Percentiles rank a stretch among this genome's conserved stretches.
These are phyloP conservation scores for Dendronephthya gigantea DNA, from an alignment of 64 coral and sea anemone species.

Conservation along the genomic window DNA sequence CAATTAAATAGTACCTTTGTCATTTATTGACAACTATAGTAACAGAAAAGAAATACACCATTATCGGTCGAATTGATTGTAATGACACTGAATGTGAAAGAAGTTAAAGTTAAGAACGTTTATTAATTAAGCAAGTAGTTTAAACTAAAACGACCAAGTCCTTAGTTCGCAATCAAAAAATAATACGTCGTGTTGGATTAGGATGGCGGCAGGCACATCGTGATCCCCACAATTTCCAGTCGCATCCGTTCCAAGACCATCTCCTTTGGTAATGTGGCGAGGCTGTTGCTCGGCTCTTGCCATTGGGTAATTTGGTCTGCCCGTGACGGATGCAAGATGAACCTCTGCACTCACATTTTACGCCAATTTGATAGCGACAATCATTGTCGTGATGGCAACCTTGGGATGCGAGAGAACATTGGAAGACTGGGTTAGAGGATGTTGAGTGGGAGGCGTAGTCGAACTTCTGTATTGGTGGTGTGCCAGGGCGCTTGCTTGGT, in stretches of 20 bases:
- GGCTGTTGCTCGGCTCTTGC: background rate
- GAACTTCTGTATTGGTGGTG: background rate
- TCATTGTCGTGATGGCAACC: conserved; percentile 12
- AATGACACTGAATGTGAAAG: too few species aligned
- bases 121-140: too few species aligned
- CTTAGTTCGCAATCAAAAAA: too few species aligned
- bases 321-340: conserved; percentile 16
- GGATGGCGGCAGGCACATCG: conserved; percentile 2
- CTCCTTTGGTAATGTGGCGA: background rate
- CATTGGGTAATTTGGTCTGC: background rate
- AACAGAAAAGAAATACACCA: too few species aligned
- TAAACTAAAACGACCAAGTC: too few species aligned
- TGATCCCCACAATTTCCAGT: background rate
- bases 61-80: too few species aligned
- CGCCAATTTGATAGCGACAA: background rate
- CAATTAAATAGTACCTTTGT: too few species aligned
- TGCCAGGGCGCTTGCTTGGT: background rate
- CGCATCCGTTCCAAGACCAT: conserved; percentile 5
- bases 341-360: background rate
- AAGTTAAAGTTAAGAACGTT: too few species aligned
- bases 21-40: too few species aligned
- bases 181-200: too few species aligned
- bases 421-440: background rate
- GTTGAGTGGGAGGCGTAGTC: background rate
- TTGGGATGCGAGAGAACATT: conserved; percentile 19